Conservation (phyloP, 2,113 vertebrate species). For the Istiophorus platypterus region DNA sequence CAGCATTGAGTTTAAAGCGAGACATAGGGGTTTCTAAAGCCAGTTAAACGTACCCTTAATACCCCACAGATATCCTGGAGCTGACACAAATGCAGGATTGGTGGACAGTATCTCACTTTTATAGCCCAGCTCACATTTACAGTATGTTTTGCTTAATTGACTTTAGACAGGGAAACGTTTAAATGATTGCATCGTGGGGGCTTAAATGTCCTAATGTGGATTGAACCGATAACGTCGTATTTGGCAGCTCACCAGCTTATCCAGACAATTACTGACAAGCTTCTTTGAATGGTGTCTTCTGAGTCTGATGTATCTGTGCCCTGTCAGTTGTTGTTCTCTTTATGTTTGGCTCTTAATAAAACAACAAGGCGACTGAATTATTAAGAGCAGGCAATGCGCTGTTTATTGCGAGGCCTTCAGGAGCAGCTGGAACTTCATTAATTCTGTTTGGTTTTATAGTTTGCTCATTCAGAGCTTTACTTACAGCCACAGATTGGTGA, state of each 20-base stretch:
- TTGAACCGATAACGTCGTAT: slow-evolving; percentile 41
- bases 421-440: slow-evolving; percentile 68
- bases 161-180: slow-evolving; percentile 57
- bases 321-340: slow-evolving; percentile 31
- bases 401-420: slow-evolving; percentile 61
- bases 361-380: slow-evolving; percentile 35
- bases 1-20: neutral
- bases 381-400: slow-evolving; percentile 49
- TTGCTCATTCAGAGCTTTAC: slow-evolving; percentile 60
- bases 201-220: slow-evolving; percentile 57
- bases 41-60: slow-evolving; percentile 36
- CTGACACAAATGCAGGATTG: slow-evolving; percentile 39
- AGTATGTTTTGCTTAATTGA: slow-evolving; percentile 51
- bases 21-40: slow-evolving; percentile 27
- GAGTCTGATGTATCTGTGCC: slow-evolving; percentile 26
- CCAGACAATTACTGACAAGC: neutral
- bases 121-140: slow-evolving; percentile 58
- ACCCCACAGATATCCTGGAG: slow-evolving; percentile 23
- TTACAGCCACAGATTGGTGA: slow-evolving; percentile 47
- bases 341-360: slow-evolving; percentile 49
- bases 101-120: slow-evolving; percentile 57
- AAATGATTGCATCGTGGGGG: slow-evolving; percentile 48
- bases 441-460: slow-evolving; percentile 68
- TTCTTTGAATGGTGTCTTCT: slow-evolving; percentile 1
- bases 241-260: slow-evolving; percentile 34